Evolutionary conservation across 2,888 invertebrate genomes (phyloP).

Genomic region (Morpho achilles): DNA sequence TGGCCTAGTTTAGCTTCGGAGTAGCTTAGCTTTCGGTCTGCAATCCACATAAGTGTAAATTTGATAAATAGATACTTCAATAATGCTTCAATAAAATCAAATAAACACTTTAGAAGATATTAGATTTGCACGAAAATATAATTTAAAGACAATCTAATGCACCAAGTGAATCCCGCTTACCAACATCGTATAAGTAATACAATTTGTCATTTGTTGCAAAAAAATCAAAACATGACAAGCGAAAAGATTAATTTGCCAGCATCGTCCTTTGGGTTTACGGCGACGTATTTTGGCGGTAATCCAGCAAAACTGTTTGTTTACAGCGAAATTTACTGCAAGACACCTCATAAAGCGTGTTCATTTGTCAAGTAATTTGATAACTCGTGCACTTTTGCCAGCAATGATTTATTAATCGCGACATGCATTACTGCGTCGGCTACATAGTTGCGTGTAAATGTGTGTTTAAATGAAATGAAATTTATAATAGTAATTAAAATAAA

Average conservation of each 20-base stretch:
- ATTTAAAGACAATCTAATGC: too few species aligned
- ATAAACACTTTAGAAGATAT: too few species aligned
- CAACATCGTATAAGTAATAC: neutral
- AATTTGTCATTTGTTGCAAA: constrained; percentile 7
- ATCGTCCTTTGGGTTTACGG: constrained; percentile 20
- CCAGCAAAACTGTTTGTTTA: constrained; percentile 44
- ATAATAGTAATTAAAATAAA: too few species aligned
- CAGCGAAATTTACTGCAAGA: constrained; percentile 42
- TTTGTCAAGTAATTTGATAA: constrained; percentile 54
- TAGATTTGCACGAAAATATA: too few species aligned
- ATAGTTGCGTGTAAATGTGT: too few species aligned
- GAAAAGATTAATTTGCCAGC: constrained; percentile 4
- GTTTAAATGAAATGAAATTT: too few species aligned
- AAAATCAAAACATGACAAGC: constrained; percentile 6
- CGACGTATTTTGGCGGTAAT: constrained; percentile 36
- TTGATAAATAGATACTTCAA: too few species aligned
- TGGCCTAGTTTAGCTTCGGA: too few species aligned
- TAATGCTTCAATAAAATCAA: too few species aligned
- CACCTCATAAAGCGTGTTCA: constrained; percentile 43
- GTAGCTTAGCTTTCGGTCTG: too few species aligned
- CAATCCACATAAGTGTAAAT: too few species aligned
- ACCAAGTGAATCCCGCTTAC: too few species aligned
- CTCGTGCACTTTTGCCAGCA: constrained; percentile 3
- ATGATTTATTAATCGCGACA: constrained; percentile 7
- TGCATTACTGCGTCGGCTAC: neutral